phyloP scores from a whole-genome alignment of 2,113 vertebrate genomes.

The Ophiodon elongatus region DNA sequence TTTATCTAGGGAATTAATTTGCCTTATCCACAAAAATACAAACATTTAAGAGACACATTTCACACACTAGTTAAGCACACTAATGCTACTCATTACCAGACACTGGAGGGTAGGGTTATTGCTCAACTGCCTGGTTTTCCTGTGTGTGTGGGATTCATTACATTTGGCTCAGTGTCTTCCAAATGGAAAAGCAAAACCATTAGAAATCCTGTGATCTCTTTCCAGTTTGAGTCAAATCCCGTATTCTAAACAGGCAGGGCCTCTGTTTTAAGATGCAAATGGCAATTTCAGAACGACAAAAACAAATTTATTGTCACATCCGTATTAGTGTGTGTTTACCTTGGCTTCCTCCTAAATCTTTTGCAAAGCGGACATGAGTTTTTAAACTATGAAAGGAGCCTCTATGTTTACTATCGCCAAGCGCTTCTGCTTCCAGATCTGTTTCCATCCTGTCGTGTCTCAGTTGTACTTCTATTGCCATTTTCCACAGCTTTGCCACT shows the following conservation, averaged over 20 bases:
- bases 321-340: constrained; percentile 39
- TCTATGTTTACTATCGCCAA: constrained; percentile 72
- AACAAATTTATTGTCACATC: constrained; percentile 58
- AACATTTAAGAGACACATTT: constrained; percentile 23
- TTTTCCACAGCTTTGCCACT: constrained; percentile 80
- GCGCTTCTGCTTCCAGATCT: constrained; percentile 68
- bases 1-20: constrained; percentile 13
- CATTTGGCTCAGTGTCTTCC: constrained; percentile 45
- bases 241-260: constrained; percentile 33
- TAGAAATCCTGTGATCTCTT: constrained; percentile 56
- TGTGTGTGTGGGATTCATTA: constrained; percentile 71
- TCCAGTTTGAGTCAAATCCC: constrained; percentile 58
- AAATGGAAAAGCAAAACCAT: constrained; percentile 67
- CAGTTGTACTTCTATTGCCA: constrained; percentile 65
- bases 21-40: neutral
- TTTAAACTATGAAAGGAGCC: constrained; percentile 51
- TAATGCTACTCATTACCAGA: constrained; percentile 56
- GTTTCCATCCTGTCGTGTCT: constrained; percentile 79
- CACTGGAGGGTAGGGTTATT: constrained; percentile 40
- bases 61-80: constrained; percentile 34
- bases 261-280: constrained; percentile 50
- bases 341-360: constrained; percentile 46
- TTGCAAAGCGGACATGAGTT: constrained; percentile 48
- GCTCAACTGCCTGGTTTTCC: constrained; percentile 55
- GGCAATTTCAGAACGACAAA: constrained; percentile 47